phyloP scores from a whole-genome alignment of 1,140 invertebrate species.

The Colletes latitarsis region DNA sequence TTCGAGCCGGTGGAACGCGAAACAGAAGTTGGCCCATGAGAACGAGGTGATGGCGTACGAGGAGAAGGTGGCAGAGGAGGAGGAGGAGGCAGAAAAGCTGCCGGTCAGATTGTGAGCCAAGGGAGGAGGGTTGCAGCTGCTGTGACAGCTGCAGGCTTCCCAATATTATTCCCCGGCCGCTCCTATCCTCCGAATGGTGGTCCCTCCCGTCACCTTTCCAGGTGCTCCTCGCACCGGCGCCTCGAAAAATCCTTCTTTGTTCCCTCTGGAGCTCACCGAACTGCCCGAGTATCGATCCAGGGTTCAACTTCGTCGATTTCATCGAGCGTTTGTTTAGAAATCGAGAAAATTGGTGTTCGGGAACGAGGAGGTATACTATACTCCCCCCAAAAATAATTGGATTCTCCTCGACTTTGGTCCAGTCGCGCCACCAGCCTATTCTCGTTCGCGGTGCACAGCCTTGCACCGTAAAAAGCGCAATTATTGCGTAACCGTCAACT shows the following conservation, averaged over 20 bases:
- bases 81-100: conserved; percentile 44
- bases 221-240: conserved; percentile 65
- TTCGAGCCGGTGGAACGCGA: neutral
- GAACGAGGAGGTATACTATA: neutral
- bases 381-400: neutral
- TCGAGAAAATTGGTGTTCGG: no score
- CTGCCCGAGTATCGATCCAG: conserved; percentile 16
- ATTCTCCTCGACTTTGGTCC: neutral
- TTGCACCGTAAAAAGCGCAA: conserved; percentile 33
- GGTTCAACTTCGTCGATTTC: neutral
- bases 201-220: conserved; percentile 66
- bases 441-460: neutral
- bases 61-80: conserved; percentile 36
- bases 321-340: neutral
- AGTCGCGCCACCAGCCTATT: neutral
- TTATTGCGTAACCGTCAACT: conserved; percentile 43
- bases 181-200: conserved; percentile 67
- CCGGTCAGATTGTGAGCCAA: conserved; percentile 36
- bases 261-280: neutral
- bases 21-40: conserved; percentile 47
- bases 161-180: conserved; percentile 70
- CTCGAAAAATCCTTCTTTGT: conserved; percentile 69
- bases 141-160: conserved; percentile 75
- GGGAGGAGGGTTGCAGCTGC: conserved; percentile 73
- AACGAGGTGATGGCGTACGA: conserved; percentile 10